Evolutionary conservation across 1,140 invertebrate species (phyloP).

Genomic region (Drosophila truncata): DNA sequence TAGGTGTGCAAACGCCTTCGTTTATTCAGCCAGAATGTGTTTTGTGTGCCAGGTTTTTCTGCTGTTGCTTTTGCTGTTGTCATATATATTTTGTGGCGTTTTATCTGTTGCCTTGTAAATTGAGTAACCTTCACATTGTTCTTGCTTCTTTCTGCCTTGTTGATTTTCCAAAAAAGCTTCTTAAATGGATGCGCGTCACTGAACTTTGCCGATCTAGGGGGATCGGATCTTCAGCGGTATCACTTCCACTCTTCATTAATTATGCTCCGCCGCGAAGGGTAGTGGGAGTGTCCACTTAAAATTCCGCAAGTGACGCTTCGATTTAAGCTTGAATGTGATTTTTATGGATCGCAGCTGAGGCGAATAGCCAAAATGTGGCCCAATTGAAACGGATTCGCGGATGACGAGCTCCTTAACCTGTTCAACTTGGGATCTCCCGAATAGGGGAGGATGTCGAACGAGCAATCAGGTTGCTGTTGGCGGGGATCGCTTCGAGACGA

Average conservation of each 20-base stretch:
- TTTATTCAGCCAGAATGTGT: slow-evolving; percentile 65
- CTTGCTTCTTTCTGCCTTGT: slow-evolving; percentile 18
- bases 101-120: slow-evolving; percentile 78
- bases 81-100: slow-evolving; percentile 33
- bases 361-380: slow-evolving; percentile 55
- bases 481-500: slow-evolving; percentile 13
- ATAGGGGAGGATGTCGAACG: slow-evolving; percentile 17
- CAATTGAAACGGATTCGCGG: slow-evolving; percentile 27
- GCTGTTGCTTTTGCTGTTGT: slow-evolving; percentile 19
- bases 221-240: slow-evolving; percentile 11
- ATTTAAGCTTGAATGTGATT: slow-evolving; percentile 50
- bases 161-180: slow-evolving; percentile 34
- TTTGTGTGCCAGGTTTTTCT: slow-evolving; percentile 45
- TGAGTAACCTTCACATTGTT: slow-evolving; percentile 73
- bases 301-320: slow-evolving; percentile 24
- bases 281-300: slow-evolving; percentile 19
- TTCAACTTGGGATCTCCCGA: slow-evolving; percentile 29
- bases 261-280: neutral
- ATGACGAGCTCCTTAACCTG: slow-evolving; percentile 25
- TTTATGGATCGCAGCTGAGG: slow-evolving; percentile 55
- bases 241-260: slow-evolving; percentile 24
- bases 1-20: slow-evolving; percentile 66
- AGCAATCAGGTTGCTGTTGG: slow-evolving; percentile 19
- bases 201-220: slow-evolving; percentile 34
- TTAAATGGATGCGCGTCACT: slow-evolving; percentile 52